Evolutionary conservation across 2,888 invertebrate genomes (phyloP), one percentile per base, ranked within the genome.

Genomic region (Agonopterix alstromeriana): DNA sequence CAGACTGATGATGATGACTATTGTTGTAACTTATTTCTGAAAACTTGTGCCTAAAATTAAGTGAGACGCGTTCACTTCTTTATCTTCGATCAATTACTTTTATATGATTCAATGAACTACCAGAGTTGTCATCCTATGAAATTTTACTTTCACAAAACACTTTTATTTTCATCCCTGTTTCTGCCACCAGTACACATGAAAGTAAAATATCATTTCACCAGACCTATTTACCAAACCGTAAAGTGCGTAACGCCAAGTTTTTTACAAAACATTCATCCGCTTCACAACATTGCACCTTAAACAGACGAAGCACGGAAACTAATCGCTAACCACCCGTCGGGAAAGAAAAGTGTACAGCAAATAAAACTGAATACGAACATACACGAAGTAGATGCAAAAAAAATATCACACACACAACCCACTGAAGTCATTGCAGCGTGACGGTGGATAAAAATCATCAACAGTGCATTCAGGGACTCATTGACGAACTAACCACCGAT

Each of bases 401-500:
- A 82, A 79, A 74, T 59, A 66, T 55, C 66, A 66, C 74, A 73
- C 76, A 77, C 70, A 78, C 73, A 63, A 66, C 55, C 62, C 61
- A 62, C 51, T 54, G 63, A 59, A 62, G 52, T 50, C 81, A 77
- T 60, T 77, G 80, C 79, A 86, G 79, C 87, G 77, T 85, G 78
- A 84, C 88, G 66, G 49, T 61, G 77, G 75, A 87, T 88, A 88
- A 88, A 88, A 86, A 84, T 86, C 79, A 84, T 83, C 75, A 66
- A 62, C 76, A 70, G 62, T 62, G 63, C 70, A 70, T 68, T 65
- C 65, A 61, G 59, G 75, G 77, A 73, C 77, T 74, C 86, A 88
- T 84, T 86, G 82, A 75, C 74, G 73, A 73, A 78, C 65, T 62
- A 73, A 70, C 80, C 77, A 79, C 81, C 80, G 74, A 68, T 70